Base-by-base conservation (phyloP, 2,113 vertebrate genomes). In the Phycodurus eques region DNA sequence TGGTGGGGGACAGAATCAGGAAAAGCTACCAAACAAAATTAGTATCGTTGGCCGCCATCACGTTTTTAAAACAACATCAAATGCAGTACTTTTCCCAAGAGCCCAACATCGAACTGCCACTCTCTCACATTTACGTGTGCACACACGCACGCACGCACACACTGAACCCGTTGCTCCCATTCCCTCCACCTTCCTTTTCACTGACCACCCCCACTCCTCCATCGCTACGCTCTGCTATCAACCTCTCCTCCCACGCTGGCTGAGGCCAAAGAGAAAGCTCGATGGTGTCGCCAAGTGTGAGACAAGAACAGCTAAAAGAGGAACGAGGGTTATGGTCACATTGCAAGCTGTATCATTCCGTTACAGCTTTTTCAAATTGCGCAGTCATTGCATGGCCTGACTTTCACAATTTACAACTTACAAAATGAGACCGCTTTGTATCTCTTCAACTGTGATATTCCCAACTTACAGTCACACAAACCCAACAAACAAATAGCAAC, bases 161-260 rank as follows among this genome's bases (percentile, higher is more conserved):
- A 70, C 35, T 80, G 83, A 91, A 90, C 90, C 85, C 90, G 68
- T 11, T 90, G 84, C 74, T 85, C 88, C 70, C 62, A 11, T 70
- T 68, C 60, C 74, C 75, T 71, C 70, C 66, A 20, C 51, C 75
- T 61, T 39, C 70, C 67, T 46, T 67, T 68, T 73, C 72, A 62
- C 61, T 73, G 75, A 56, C 42, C 79, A 11, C 70, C 71, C 73
- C 62, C 70, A 57, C n/a, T 64, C 59, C 64, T 51, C 57, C 70
- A 61, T 31, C 59, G 46, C 69, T 57, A 22, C 27, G 67, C 51
- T 60, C 68, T 5, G 47, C 71, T 66, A 66, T 79, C 81, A 1
- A 47, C 53, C 76, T 66, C 56, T 71, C 44, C 78, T 83, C 73
- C 42, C 72, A 82, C 68, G 0, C 47, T 57, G 70, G 51, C 61